phyloP scores from a whole-genome alignment of 2,113 vertebrate species.

The Amphiprion percula region DNA sequence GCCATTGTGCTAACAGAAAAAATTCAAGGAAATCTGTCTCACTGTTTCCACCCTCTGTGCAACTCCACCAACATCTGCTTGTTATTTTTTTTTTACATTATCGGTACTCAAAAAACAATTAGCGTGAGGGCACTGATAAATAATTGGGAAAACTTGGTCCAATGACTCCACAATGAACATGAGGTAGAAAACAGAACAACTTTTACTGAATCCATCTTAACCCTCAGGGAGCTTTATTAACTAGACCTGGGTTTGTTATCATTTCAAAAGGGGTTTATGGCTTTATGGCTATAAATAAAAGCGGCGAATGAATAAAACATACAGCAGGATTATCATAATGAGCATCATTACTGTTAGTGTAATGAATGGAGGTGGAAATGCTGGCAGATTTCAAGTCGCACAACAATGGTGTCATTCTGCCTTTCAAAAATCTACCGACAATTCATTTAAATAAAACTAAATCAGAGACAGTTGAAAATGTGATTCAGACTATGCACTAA shows the following conservation, averaged over 20 bases:
- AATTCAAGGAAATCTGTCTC: not conserved
- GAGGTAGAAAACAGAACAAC: no score
- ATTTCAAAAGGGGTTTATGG: slow-evolving; percentile 32
- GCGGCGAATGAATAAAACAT: slow-evolving; percentile 47
- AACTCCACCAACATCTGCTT: not conserved
- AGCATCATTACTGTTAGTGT: slow-evolving; percentile 2
- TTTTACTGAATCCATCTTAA: no score
- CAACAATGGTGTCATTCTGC: not conserved
- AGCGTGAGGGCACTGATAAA: no score
- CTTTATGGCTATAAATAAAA: slow-evolving; percentile 37
- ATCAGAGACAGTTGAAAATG: no score
- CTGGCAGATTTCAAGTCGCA: not conserved
- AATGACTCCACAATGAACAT: no score
- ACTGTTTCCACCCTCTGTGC: not conserved
- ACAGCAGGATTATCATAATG: slow-evolving; percentile 45
- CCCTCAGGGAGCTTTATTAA: no score
- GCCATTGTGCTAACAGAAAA: not conserved
- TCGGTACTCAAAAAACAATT: not conserved
- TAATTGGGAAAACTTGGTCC: no score
- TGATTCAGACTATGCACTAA: no score
- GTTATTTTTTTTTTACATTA: not conserved
- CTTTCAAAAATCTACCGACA: not conserved
- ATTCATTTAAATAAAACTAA: not conserved
- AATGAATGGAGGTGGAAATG: not conserved
- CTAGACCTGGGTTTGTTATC: not conserved